Percentiles rank a stretch among this genome's conserved stretches.
Evolutionary conservation across 2,797 vertebrate species (phyloP).

Genomic region (Buphagus erythrorhynchus): DNA sequence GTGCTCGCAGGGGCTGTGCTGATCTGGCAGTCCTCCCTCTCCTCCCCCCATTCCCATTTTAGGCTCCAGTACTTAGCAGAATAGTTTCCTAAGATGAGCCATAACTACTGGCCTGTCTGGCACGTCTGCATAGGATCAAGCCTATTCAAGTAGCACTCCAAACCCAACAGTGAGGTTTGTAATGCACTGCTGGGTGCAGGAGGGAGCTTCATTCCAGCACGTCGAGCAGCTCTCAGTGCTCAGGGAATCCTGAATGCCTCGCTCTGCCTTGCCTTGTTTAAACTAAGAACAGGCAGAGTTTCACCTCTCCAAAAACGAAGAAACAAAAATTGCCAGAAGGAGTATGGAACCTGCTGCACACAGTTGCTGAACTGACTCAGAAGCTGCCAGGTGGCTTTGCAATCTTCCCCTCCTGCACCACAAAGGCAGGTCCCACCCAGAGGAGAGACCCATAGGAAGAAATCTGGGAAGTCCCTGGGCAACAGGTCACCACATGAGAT

Average conservation of each 20-base stretch:
- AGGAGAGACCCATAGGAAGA: background rate
- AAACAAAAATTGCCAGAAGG: background rate
- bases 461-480: background rate
- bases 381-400: background rate
- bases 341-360: background rate
- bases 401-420: background rate
- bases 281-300: background rate
- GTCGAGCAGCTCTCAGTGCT: accelerated
- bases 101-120: constrained; percentile 32
- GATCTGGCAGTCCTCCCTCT: background rate
- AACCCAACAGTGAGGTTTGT: background rate
- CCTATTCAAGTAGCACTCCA: constrained; percentile 8
- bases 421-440: background rate
- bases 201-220: background rate
- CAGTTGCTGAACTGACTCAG: background rate
- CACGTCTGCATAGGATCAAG: constrained; percentile 26
- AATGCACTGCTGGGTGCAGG: background rate
- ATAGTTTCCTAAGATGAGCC: constrained; percentile 55
- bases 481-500: accelerated
- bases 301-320: background rate
- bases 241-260: background rate
- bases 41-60: background rate
- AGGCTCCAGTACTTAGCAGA: background rate
- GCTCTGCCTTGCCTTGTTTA: background rate
- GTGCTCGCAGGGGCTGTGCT: background rate